Conservation (phyloP, 2,888 invertebrate species). For the Heliconius ethilla region DNA sequence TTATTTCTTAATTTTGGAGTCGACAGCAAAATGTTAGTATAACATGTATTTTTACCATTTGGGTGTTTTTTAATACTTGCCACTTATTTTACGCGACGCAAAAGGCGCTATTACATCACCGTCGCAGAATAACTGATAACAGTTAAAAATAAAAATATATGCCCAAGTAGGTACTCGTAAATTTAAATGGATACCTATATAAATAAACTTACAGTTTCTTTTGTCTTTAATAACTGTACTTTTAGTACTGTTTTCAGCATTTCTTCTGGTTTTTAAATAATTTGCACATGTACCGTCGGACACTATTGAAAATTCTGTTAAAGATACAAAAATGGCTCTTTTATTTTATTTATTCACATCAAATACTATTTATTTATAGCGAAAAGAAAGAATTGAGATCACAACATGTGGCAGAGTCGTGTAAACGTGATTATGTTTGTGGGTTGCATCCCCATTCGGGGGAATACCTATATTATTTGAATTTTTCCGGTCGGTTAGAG, state of each 20-base stretch:
- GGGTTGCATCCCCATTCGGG: not conserved
- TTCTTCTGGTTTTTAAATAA: conserved; percentile 49
- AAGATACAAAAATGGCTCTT: not conserved
- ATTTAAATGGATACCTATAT: not conserved
- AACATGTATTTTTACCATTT: too few relatives aligned
- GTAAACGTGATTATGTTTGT: not conserved
- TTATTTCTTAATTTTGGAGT: too few relatives aligned
- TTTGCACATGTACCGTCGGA: conserved; percentile 49
- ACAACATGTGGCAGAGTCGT: not conserved
- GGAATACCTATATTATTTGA: not conserved
- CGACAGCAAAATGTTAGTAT: too few relatives aligned
- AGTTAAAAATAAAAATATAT: too few relatives aligned
- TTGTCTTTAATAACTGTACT: not conserved
- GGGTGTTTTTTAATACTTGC: too few relatives aligned
- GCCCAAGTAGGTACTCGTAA: not conserved
- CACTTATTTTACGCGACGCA: too few relatives aligned
- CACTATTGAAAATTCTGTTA: conserved; percentile 54
- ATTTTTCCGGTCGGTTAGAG: not conserved
- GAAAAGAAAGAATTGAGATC: too few relatives aligned
- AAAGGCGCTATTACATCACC: too few relatives aligned
- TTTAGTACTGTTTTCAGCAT: conserved; percentile 24
- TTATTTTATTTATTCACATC: not conserved
- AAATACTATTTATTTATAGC: too few relatives aligned
- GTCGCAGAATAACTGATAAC: too few relatives aligned
- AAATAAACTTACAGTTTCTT: conserved; percentile 16